phyloP scores from a whole-genome alignment of 2,888 invertebrate genomes.

The Griposia aprilina region DNA sequence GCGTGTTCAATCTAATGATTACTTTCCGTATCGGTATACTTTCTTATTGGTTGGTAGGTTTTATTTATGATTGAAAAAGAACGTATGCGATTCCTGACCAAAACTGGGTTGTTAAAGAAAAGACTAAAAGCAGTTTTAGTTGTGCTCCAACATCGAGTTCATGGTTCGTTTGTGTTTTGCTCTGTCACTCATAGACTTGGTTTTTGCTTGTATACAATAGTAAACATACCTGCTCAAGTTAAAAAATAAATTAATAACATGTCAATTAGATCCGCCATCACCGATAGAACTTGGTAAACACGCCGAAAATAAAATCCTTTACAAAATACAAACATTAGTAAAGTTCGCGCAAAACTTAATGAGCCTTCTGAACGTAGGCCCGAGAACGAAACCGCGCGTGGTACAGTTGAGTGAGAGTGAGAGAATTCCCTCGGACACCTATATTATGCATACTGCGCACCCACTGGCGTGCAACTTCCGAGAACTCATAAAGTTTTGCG shows the following conservation, averaged over 20 bases:
- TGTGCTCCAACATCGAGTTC: neutral
- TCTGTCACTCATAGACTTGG: no score
- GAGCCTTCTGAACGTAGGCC: no score
- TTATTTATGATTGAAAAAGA: neutral
- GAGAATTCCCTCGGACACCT: no score
- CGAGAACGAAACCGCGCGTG: no score
- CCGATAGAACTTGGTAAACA: neutral
- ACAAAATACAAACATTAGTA: slow-evolving; percentile 6
- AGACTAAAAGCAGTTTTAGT: neutral
- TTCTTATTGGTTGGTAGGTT: slow-evolving; percentile 9
- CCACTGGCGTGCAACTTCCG: no score
- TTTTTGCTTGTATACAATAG: no score
- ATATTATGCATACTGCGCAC: no score
- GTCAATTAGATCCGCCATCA: neutral
- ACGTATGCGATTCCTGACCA: neutral
- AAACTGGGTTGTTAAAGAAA: neutral
- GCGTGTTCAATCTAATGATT: slow-evolving; percentile 29
- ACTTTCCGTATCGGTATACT: slow-evolving; percentile 12
- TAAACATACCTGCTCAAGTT: no score
- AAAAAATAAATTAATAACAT: neutral
- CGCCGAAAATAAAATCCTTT: no score
- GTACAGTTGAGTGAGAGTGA: no score
- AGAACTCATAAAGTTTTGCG: no score
- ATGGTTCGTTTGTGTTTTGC: neutral
- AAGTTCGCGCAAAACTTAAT: no score